These are phyloP conservation scores for Eulemur albifrons DNA, from an alignment of 2,797 vertebrate genomes.

Conservation along the genomic window DNA sequence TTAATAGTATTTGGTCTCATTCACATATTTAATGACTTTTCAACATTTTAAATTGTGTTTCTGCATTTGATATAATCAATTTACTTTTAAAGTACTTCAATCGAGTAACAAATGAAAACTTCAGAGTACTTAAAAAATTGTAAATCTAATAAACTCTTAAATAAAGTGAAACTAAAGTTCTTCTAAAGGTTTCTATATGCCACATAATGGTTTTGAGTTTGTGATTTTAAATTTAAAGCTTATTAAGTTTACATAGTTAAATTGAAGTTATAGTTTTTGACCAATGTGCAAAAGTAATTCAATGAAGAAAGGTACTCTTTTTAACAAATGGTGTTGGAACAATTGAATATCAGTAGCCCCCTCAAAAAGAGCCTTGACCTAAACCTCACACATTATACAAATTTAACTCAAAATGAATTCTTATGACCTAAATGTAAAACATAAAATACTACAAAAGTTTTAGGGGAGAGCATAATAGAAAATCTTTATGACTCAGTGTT, in stretches of 20 bases:
- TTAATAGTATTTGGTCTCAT: not conserved
- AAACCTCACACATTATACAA: not conserved
- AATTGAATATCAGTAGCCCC: not conserved
- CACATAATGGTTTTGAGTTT: not conserved
- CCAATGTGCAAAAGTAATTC: not conserved
- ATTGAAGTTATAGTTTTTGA: not conserved
- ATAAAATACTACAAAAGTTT: not conserved
- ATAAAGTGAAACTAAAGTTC: not conserved
- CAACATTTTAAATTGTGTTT: slow-evolving; percentile 30
- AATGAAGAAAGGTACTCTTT: not conserved
- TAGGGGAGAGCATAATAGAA: not conserved
- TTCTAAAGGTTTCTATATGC: not conserved
- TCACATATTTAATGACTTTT: slow-evolving; percentile 15
- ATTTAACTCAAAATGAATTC: not conserved
- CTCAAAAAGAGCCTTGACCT: not conserved
- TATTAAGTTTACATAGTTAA: not conserved
- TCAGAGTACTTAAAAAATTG: not conserved
- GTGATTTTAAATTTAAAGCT: slow-evolving; percentile 21
- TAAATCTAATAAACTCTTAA: slow-evolving; percentile 11
- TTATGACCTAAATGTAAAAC: not conserved
- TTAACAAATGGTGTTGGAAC: not conserved
- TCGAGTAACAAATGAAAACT: not conserved
- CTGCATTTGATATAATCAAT: not conserved
- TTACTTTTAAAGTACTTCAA: slow-evolving; percentile 7
- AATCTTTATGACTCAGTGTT: not conserved